phyloP scores from a whole-genome alignment of 2,888 invertebrate genomes.

The Diaprepes abbreviatus region DNA sequence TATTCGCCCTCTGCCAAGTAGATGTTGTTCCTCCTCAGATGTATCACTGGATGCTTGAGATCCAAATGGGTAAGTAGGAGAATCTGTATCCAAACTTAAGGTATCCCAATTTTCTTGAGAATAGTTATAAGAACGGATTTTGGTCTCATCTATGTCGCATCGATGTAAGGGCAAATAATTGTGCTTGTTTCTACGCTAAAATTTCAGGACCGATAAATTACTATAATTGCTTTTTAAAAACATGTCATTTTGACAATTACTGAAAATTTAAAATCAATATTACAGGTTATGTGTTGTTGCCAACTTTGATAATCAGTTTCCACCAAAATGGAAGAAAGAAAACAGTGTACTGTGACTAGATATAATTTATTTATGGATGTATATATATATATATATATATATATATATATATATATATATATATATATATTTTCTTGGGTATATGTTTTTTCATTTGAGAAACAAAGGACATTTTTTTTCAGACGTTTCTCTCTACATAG shows the following conservation, averaged over 20 bases:
- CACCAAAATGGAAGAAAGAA: too few species aligned
- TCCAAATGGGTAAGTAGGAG: constrained; percentile 45
- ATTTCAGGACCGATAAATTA: constrained; percentile 42
- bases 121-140: constrained; percentile 47
- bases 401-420: too few species aligned
- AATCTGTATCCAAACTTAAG: constrained; percentile 35
- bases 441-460: too few species aligned
- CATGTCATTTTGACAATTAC: constrained; percentile 6
- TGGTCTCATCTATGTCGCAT: constrained; percentile 34
- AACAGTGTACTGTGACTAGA: too few species aligned
- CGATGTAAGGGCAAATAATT: constrained; percentile 42
- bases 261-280: neutral
- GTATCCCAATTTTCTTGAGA: constrained; percentile 43
- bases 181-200: constrained; percentile 48
- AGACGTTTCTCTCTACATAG: too few species aligned
- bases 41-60: constrained; percentile 24
- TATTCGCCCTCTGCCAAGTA: constrained; percentile 33
- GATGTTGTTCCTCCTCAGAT: constrained; percentile 27
- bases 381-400: too few species aligned
- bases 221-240: neutral
- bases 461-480: too few species aligned
- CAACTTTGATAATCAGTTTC: neutral
- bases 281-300: neutral
- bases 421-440: too few species aligned
- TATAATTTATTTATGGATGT: too few species aligned